Percentiles rank a stretch among this genome's conserved stretches.
phyloP scores from a whole-genome alignment of 2,113 vertebrate genomes.

The Xiphorhynchus elegans region DNA sequence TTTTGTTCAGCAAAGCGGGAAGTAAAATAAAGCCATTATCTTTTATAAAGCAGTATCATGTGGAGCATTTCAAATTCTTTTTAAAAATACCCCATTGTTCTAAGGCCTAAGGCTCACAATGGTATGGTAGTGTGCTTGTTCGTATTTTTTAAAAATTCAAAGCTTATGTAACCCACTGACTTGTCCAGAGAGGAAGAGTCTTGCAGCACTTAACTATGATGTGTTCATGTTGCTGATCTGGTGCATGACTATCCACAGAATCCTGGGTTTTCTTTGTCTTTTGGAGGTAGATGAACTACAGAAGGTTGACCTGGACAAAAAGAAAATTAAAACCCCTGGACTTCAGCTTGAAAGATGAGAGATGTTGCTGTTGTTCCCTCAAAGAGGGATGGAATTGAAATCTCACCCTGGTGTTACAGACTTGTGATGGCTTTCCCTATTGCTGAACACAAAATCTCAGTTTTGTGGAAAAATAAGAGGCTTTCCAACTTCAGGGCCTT shows the following conservation, averaged over 20 bases:
- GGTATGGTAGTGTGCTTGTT: neutral
- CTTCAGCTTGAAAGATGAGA: neutral
- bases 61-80: neutral
- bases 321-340: neutral
- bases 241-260: neutral
- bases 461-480: neutral
- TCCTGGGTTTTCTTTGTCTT: neutral
- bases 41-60: slow-evolving; percentile 40
- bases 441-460: neutral
- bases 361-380: neutral
- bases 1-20: neutral
- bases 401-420: neutral
- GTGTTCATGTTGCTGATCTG: neutral
- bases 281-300: neutral
- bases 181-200: neutral
- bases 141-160: neutral
- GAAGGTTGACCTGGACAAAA: neutral
- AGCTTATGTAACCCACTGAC: neutral
- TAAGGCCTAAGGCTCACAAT: neutral
- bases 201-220: neutral
- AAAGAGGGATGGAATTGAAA: neutral
- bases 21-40: slow-evolving; percentile 49
- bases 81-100: slow-evolving; percentile 41
- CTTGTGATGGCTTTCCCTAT: neutral
- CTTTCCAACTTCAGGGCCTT: neutral